Evolutionary conservation across 2,113 vertebrate species (phyloP).

Genomic region (Rhombomys opimus): DNA sequence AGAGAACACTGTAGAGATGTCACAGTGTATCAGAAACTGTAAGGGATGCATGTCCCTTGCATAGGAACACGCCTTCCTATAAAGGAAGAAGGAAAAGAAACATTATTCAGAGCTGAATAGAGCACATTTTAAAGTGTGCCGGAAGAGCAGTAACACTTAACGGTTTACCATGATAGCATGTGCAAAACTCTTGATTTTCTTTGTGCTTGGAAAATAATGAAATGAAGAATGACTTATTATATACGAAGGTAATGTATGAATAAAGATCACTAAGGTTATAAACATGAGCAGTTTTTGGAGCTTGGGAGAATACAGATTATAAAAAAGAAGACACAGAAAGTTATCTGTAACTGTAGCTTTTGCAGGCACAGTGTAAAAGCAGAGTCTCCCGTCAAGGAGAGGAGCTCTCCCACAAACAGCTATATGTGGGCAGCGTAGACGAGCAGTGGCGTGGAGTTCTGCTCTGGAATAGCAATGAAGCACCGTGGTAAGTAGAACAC

Average conservation of each 20-base stretch:
- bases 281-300: conserved; percentile 47
- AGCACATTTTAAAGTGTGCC: background rate
- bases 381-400: background rate
- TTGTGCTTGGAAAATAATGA: background rate
- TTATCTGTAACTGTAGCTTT: conserved; percentile 30
- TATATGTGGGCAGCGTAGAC: background rate
- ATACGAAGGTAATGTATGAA: background rate
- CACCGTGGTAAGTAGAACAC: background rate
- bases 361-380: background rate
- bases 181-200: background rate
- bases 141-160: background rate
- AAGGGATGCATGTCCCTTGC: background rate
- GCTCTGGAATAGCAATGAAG: background rate
- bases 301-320: conserved; percentile 20
- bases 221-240: conserved; percentile 41
- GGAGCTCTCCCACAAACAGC: background rate
- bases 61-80: too few relatives aligned
- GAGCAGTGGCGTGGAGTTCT: background rate
- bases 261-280: conserved; percentile 24
- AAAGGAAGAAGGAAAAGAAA: conserved; percentile 28
- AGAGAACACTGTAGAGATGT: background rate
- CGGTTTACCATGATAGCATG: background rate
- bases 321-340: conserved; percentile 36
- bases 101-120: conserved; percentile 5
- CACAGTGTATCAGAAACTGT: background rate